A percentile compares a stretch with the other conserved stretches of the same genome.
Conservation (phyloP, 2,113 vertebrate genomes). For the Larimichthys polyactis region DNA sequence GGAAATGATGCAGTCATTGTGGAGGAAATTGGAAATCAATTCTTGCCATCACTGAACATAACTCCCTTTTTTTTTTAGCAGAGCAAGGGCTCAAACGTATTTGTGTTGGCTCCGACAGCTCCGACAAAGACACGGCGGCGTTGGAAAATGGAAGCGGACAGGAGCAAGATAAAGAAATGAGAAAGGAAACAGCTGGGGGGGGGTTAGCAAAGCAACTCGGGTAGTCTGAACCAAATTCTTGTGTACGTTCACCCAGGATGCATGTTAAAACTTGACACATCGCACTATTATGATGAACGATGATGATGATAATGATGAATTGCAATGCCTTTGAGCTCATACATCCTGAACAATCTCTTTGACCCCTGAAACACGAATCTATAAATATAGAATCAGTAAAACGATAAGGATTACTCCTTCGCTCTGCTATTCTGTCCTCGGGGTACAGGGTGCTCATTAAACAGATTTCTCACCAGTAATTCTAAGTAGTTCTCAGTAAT, state of each 20-base stretch:
- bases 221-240: neutral
- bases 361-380: constrained; percentile 62
- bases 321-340: constrained; percentile 40
- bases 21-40: constrained; percentile 98
- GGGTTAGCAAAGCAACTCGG: neutral
- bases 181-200: constrained; percentile 25
- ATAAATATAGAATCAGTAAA: constrained; percentile 69
- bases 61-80: constrained; percentile 76
- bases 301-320: constrained; percentile 28
- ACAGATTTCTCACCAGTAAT: constrained; percentile 64
- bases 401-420: constrained; percentile 29
- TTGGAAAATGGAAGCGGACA: constrained; percentile 38
- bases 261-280: neutral
- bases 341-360: constrained; percentile 38
- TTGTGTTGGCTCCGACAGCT: constrained; percentile 68
- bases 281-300: neutral
- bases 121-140: constrained; percentile 45
- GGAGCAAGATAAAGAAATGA: constrained; percentile 47
- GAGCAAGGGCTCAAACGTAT: constrained; percentile 79
- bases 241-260: constrained; percentile 17
- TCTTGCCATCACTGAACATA: constrained; percentile 92
- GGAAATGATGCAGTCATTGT: constrained; percentile 92
- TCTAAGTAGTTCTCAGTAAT: constrained; percentile 51
- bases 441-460: constrained; percentile 67
- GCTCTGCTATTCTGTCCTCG: constrained; percentile 56